Evolutionary conservation across 2,888 invertebrate genomes (phyloP).

Genomic region (Leptinotarsa haldemani): DNA sequence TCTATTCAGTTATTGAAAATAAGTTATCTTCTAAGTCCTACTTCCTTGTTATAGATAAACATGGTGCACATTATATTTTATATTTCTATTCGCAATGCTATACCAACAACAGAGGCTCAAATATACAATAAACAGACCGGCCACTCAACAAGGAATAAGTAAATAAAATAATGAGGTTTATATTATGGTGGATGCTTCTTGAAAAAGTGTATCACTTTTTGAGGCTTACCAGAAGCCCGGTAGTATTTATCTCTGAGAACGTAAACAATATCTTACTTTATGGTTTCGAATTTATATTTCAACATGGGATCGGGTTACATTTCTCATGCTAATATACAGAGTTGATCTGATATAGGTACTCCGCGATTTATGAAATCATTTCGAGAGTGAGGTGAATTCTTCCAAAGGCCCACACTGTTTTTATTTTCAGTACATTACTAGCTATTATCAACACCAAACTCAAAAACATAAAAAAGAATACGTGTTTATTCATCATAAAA

Average conservation of each 20-base stretch:
- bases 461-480: too few species aligned
- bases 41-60: too few species aligned
- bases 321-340: not conserved
- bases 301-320: not conserved
- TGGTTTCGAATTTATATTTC: conserved; percentile 6
- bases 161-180: conserved; percentile 2
- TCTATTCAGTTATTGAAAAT: too few species aligned
- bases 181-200: not conserved
- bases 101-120: not conserved
- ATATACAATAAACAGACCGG: not conserved
- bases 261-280: conserved; percentile 35
- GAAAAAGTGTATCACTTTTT: conserved; percentile 15
- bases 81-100: not conserved
- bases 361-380: too few species aligned
- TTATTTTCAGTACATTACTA: too few species aligned
- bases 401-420: too few species aligned
- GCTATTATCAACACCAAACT: too few species aligned
- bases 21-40: too few species aligned
- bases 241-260: conserved; percentile 32
- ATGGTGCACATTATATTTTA: too few species aligned
- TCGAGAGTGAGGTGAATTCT: too few species aligned
- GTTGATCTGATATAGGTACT: not conserved
- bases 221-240: conserved; percentile 31
- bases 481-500: too few species aligned
- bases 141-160: not conserved